Percentiles rank a stretch among this genome's conserved stretches.
These are phyloP conservation scores for Thermophis baileyi DNA, from an alignment of 2,113 vertebrate genomes.

Conservation along the genomic window DNA sequence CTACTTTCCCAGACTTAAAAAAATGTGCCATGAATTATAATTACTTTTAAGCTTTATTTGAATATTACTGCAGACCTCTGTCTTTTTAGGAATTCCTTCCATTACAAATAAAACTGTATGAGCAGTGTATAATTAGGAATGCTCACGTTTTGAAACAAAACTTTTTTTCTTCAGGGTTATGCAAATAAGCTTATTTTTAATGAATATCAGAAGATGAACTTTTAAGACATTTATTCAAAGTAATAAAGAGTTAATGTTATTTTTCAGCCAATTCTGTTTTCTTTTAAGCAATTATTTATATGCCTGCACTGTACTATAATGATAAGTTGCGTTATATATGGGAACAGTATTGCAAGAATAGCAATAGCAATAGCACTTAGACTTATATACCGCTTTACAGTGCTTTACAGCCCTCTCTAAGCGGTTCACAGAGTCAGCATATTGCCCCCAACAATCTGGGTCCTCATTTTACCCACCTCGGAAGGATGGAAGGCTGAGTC, in stretches of 20 bases:
- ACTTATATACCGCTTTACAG: no score
- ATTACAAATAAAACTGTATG: slow-evolving; percentile 53
- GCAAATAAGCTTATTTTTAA: slow-evolving; percentile 56
- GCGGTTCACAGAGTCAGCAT: no score
- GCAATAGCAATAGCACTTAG: no score
- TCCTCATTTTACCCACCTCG: no score
- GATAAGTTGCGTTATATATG: slow-evolving; percentile 62
- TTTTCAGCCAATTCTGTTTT: slow-evolving; percentile 68
- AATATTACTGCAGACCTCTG: not conserved
- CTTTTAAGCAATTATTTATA: slow-evolving; percentile 62
- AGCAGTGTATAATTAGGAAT: slow-evolving; percentile 40
- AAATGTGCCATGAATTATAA: slow-evolving; percentile 33
- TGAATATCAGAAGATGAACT: slow-evolving; percentile 66
- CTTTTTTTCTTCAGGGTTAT: slow-evolving; percentile 58
- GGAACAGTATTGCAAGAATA: slow-evolving; percentile 49
- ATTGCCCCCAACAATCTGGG: no score
- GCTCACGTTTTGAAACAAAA: slow-evolving; percentile 56
- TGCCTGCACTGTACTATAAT: slow-evolving; percentile 50
- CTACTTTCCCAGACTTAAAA: slow-evolving; percentile 29
- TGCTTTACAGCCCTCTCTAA: not conserved
- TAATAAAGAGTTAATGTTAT: slow-evolving; percentile 58
- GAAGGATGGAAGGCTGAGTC: no score
- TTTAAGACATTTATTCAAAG: slow-evolving; percentile 56
- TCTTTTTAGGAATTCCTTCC: slow-evolving; percentile 57
- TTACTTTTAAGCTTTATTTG: slow-evolving; percentile 24